A percentile compares a stretch with the other conserved stretches of the same genome.
These are phyloP conservation scores for Tangara arthus DNA, from an alignment of 2,797 vertebrate species.

Conservation along the genomic window DNA sequence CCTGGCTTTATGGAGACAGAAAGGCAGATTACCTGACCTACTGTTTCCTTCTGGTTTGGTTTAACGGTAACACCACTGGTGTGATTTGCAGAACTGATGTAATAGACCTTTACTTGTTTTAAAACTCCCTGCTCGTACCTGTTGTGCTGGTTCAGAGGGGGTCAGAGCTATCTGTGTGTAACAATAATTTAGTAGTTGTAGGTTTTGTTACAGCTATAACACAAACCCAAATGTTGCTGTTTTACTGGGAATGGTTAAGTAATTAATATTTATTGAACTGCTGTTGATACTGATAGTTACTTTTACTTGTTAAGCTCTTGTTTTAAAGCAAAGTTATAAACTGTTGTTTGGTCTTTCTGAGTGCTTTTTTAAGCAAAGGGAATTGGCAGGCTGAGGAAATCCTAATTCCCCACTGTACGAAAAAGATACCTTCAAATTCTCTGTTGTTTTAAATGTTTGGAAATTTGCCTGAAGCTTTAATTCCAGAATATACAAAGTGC, in stretches of 20 bases:
- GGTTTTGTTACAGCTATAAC: neutral
- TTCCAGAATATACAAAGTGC: neutral
- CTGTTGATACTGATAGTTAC: neutral
- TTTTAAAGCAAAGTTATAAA: neutral
- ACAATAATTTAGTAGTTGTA: neutral
- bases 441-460: neutral
- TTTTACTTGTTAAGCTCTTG: neutral
- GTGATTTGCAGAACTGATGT: neutral
- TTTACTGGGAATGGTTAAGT: neutral
- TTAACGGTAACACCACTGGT: neutral
- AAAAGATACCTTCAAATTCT: neutral
- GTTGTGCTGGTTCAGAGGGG: neutral
- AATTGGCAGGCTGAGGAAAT: neutral
- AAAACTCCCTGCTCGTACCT: neutral
- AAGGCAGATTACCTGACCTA: neutral
- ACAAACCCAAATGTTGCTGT: neutral
- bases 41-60: neutral
- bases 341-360: neutral
- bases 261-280: neutral
- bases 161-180: accelerated
- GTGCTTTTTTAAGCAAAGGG: neutral
- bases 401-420: neutral
- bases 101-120: neutral
- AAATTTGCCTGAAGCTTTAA: neutral
- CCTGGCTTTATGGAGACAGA: neutral